Percentiles rank a stretch among this genome's conserved stretches.
Conservation (phyloP, 2,888 invertebrate genomes). For the Flexamia atlantica region DNA sequence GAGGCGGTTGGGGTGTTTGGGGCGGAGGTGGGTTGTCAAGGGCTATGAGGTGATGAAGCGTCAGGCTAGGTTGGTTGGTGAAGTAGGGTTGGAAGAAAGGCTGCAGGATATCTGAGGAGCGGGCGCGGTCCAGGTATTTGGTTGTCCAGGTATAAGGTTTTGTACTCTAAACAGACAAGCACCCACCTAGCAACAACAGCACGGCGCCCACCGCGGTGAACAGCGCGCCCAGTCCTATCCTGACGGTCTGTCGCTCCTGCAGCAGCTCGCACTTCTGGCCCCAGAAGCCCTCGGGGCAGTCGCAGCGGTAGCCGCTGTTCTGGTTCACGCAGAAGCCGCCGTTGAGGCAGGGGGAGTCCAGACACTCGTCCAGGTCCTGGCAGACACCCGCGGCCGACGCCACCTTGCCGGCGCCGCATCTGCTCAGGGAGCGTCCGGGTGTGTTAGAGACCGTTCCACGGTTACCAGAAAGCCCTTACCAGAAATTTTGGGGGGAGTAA, state of each 20-base stretch:
- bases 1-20: too few relatives aligned
- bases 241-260: slow-evolving; percentile 95
- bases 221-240: slow-evolving; percentile 97
- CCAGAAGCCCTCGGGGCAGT: slow-evolving; percentile 94
- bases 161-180: too few relatives aligned
- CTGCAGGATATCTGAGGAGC: too few relatives aligned
- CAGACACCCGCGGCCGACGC: slow-evolving; percentile 94
- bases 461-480: too few relatives aligned
- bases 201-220: slow-evolving; percentile 98
- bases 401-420: slow-evolving; percentile 95
- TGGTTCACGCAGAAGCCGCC: slow-evolving; percentile 95
- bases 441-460: too few relatives aligned
- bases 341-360: slow-evolving; percentile 94
- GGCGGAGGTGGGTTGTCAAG: too few relatives aligned
- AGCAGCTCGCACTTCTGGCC: slow-evolving; percentile 96
- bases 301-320: slow-evolving; percentile 92
- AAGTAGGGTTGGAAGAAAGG: too few relatives aligned
- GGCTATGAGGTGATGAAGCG: too few relatives aligned
- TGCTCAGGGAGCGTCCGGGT: slow-evolving; percentile 73
- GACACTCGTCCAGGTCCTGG: slow-evolving; percentile 96
- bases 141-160: too few relatives aligned
- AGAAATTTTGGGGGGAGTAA: too few relatives aligned
- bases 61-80: too few relatives aligned
- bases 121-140: too few relatives aligned
- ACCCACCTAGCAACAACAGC: slow-evolving; percentile 97